A percentile compares a stretch with the other conserved stretches of the same genome.
Evolutionary conservation across 2,113 vertebrate genomes (phyloP).

Genomic region (Clinocottus analis): DNA sequence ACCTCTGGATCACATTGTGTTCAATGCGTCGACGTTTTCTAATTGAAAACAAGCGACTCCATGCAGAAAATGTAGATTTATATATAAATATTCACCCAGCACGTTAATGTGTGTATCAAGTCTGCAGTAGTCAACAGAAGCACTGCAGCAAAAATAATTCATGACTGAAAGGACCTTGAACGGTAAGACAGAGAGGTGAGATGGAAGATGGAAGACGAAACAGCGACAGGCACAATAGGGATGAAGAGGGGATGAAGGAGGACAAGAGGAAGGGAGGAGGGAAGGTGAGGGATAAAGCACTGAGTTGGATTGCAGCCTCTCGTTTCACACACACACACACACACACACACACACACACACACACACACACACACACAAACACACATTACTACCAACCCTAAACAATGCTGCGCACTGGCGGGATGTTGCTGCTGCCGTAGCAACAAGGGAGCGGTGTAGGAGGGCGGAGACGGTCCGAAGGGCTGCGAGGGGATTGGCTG

Average conservation of each 20-base stretch:
- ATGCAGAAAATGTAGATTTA: not conserved
- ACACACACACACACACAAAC: constrained; percentile 16
- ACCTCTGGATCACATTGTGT: not conserved
- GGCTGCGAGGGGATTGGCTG: constrained; percentile 62
- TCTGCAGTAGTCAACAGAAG: constrained; percentile 17
- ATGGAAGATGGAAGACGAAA: constrained; percentile 20
- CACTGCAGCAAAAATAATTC: constrained; percentile 55
- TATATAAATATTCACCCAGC: too few species aligned
- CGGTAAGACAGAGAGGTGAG: constrained; percentile 29
- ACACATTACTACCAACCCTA: constrained; percentile 59
- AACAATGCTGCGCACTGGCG: constrained; percentile 52
- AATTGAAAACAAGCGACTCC: not conserved
- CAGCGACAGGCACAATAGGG: not conserved
- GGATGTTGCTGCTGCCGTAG: constrained; percentile 75
- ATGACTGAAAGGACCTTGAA: constrained; percentile 47
- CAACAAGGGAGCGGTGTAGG: constrained; percentile 78
- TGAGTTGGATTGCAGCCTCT: constrained; percentile 40
- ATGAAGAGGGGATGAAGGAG: constrained; percentile 23
- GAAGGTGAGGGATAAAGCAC: not conserved
- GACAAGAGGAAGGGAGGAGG: not conserved
- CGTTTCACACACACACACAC: constrained; percentile 25
- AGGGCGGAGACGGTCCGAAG: constrained; percentile 52
- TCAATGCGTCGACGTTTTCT: not conserved
- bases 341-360: constrained; percentile 27
- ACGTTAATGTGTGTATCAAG: not conserved